Percentiles rank a stretch among this genome's conserved stretches.
These are phyloP conservation scores for Cyprinodon tularosa DNA, from an alignment of 2,113 vertebrate species.

Conservation along the genomic window DNA sequence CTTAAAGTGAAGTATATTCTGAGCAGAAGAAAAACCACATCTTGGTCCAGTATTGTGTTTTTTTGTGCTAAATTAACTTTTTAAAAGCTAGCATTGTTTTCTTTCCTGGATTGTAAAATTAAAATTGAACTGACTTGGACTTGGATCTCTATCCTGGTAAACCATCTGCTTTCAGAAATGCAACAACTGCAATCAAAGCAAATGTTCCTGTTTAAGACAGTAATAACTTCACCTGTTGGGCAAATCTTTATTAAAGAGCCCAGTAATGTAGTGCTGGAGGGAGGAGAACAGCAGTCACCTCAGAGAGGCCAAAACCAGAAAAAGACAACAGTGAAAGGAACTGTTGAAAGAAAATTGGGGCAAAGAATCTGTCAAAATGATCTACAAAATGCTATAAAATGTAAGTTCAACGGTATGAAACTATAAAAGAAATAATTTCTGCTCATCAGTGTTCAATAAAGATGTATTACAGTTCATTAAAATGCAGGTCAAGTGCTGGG, in stretches of 20 bases:
- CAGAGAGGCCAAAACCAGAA: slow-evolving; percentile 19
- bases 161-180: not conserved
- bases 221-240: slow-evolving; percentile 7
- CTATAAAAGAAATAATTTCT: slow-evolving; percentile 39
- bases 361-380: slow-evolving; percentile 61
- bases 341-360: slow-evolving; percentile 6
- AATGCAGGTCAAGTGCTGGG: slow-evolving; percentile 36
- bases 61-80: not conserved
- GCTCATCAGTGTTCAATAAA: slow-evolving; percentile 43
- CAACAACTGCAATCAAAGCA: not conserved
- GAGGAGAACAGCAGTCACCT: slow-evolving; percentile 41
- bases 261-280: slow-evolving; percentile 19
- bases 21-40: too few species aligned
- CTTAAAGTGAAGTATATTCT: too few species aligned
- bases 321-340: slow-evolving; percentile 7
- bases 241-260: slow-evolving; percentile 32
- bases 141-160: not conserved
- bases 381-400: slow-evolving; percentile 61
- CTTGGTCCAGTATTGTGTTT: not conserved
- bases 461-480: slow-evolving; percentile 20
- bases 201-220: slow-evolving; percentile 19
- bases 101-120: not conserved
- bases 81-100: not conserved
- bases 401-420: slow-evolving; percentile 12
- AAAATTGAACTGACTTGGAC: not conserved